Conservation (phyloP, 2,797 vertebrate species). For the Cynopterus sphinx region DNA sequence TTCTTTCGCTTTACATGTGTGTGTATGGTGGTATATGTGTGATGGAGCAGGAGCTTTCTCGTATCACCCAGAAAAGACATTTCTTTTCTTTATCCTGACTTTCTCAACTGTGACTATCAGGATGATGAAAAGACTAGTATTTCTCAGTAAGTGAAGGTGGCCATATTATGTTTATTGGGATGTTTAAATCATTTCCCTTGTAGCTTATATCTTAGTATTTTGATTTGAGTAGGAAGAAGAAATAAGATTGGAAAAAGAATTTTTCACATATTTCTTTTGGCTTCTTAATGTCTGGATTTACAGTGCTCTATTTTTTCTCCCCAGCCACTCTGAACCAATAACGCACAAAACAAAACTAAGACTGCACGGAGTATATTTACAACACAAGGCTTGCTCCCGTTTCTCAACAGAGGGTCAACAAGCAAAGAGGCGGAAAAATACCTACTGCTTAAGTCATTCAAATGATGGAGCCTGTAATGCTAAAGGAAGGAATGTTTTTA, state of each 20-base stretch:
- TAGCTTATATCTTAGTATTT: constrained; percentile 14
- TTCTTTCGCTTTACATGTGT: neutral
- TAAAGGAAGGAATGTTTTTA: neutral
- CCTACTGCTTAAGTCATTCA: neutral
- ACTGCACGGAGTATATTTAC: neutral
- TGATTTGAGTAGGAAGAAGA: neutral
- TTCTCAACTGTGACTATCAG: too few species aligned
- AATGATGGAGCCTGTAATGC: neutral
- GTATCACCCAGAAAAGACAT: too few species aligned
- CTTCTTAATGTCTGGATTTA: neutral
- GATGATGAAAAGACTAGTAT: neutral
- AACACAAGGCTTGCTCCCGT: neutral
- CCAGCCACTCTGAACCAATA: neutral
- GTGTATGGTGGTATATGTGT: neutral
- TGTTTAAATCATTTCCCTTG: constrained; percentile 17
- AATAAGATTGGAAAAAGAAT: neutral
- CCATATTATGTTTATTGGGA: neutral
- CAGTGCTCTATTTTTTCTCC: neutral
- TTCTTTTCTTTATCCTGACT: too few species aligned
- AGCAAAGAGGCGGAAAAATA: neutral
- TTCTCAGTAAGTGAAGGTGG: neutral
- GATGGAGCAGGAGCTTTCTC: neutral
- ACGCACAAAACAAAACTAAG: neutral
- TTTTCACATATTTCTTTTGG: neutral
- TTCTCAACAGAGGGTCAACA: neutral